A percentile compares a stretch with the other conserved stretches of the same genome.
Evolutionary conservation across 2,113 vertebrate genomes (phyloP).

Genomic region (Salminus brasiliensis): DNA sequence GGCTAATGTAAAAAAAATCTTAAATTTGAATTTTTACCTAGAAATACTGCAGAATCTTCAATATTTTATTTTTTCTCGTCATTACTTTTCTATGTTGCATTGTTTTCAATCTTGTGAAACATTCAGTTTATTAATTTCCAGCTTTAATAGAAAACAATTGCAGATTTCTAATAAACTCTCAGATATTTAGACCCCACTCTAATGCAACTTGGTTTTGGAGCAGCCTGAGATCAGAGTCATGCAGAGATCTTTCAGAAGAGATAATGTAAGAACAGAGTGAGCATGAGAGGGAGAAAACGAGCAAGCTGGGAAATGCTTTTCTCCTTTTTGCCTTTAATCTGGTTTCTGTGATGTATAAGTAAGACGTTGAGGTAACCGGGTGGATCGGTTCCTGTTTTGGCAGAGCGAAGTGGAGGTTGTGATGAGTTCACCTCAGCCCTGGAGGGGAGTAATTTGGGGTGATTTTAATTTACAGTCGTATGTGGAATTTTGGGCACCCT

Average conservation of each 20-base stretch:
- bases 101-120: too few species aligned
- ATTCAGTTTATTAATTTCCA: too few species aligned
- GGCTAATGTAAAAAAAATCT: too few species aligned
- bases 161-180: too few species aligned
- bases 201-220: not conserved
- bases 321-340: not conserved
- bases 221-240: not conserved
- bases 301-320: not conserved
- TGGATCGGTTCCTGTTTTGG: not conserved
- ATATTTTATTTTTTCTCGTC: too few species aligned
- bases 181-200: too few species aligned
- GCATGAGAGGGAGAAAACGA: not conserved
- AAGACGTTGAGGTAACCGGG: not conserved
- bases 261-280: not conserved
- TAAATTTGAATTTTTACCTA: too few species aligned
- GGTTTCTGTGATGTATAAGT: not conserved
- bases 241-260: not conserved
- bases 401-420: not conserved
- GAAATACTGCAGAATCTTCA: too few species aligned
- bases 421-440: not conserved
- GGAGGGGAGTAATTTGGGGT: not conserved
- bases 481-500: too few species aligned
- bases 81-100: too few species aligned
- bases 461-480: too few species aligned
- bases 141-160: too few species aligned